Conservation (phyloP, 2,113 vertebrate genomes). For the Numida meleagris region DNA sequence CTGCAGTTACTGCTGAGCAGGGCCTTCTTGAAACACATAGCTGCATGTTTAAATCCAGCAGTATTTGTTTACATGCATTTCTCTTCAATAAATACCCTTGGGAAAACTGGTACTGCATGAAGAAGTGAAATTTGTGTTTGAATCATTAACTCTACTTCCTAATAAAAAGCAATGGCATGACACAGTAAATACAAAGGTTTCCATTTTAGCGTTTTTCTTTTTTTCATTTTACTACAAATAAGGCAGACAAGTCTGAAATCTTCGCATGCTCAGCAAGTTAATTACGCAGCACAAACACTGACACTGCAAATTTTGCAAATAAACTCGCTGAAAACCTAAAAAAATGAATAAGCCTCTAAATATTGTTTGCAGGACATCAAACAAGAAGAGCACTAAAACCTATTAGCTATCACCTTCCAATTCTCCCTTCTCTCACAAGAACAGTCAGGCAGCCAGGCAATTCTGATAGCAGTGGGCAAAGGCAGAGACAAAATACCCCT, state of each 20-base stretch:
- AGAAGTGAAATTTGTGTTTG: background rate
- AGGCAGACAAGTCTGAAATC: background rate
- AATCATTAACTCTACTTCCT: conserved; percentile 29
- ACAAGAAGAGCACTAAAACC: background rate
- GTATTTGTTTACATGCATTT: conserved; percentile 14
- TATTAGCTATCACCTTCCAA: background rate
- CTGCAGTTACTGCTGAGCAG: background rate
- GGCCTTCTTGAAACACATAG: background rate
- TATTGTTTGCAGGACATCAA: background rate
- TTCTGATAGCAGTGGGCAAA: background rate
- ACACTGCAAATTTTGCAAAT: background rate
- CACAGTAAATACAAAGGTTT: conserved; percentile 13
- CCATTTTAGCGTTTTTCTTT: background rate
- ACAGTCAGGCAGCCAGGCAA: background rate
- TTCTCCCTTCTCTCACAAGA: background rate
- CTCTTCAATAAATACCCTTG: background rate
- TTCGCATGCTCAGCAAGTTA: background rate
- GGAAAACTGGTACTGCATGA: conserved; percentile 1
- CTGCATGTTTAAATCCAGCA: background rate
- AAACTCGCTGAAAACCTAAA: background rate
- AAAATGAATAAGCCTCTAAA: background rate
- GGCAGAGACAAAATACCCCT: background rate
- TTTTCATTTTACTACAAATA: background rate
- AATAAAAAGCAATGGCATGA: conserved; percentile 8
- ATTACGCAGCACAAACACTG: background rate